Evolutionary conservation across 1,140 invertebrate species (phyloP), one percentile per base, ranked within the genome.

Genomic region (Pseudomyrmex concolor): DNA sequence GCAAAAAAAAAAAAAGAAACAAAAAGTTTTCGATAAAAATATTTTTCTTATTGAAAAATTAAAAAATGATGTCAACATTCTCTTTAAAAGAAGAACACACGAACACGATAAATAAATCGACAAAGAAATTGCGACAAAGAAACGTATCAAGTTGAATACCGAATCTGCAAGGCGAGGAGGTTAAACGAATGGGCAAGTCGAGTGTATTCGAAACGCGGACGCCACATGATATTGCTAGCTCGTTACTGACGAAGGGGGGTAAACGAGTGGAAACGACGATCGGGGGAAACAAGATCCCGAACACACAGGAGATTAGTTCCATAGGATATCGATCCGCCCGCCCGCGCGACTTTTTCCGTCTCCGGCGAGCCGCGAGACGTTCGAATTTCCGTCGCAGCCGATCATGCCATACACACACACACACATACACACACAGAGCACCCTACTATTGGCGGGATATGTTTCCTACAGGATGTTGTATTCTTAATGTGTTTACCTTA

Each of bases 401-500:
- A 68, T 60, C 63, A 22, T 43, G 55, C 73, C 73, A 68, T 60
- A 57, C 57, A 60, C 59, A 45, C 45, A 34, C 34, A 7, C 5
- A 7, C 73, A 68, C 63, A 57, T 0, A 25, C 25, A 34, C 57
- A 60, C 59, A 45, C 45, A 54, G 64, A 80, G 83, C 50, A 64
- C 88, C 89, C 85, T 1, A 12, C 84, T 67, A 87, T 89, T 70
- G 86, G 76, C 86, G 68, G 82, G 83, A 89, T 88, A 80, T 83
- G 88, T 89, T 89, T 90, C 89, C 89, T 86, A 73, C 84, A 88
- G 89, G 86, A 92, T 89, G 84, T 89, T 89, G 84, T 88, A 91
- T 89, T 86, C 88, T 86, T 92, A 92, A 92, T 92, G 92, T 92
- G 90, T 92, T 92, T 92, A 91, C 91, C 86, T 90, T 91, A 85